These are phyloP conservation scores for Semnornis frantzii DNA, from an alignment of 2,113 vertebrate species.

Conservation along the genomic window DNA sequence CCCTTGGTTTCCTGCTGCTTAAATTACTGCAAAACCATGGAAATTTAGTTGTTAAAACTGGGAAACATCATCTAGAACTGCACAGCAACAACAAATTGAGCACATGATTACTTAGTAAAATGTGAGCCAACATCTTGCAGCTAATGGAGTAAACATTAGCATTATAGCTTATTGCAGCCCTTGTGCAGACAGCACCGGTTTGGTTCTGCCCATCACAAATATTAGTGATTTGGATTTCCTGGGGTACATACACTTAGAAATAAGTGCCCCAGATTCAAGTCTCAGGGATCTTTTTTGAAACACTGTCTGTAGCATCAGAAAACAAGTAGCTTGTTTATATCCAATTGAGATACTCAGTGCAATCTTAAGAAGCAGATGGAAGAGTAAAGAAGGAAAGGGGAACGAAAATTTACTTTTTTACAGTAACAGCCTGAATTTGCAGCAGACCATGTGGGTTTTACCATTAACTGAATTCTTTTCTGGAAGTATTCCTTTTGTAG, in stretches of 20 bases:
- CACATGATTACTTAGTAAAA: conserved; percentile 55
- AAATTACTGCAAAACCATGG: conserved; percentile 16
- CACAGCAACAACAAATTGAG: conserved; percentile 6
- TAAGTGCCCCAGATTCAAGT: background rate
- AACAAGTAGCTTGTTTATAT: background rate
- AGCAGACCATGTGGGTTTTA: background rate
- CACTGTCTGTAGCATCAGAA: background rate
- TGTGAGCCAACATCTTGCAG: conserved; percentile 30
- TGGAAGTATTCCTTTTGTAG: background rate
- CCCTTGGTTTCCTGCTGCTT: conserved; percentile 9
- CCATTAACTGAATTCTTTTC: background rate
- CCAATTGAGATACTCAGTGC: background rate
- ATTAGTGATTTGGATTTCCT: background rate
- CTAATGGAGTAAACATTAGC: conserved; percentile 20
- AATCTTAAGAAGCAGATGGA: background rate
- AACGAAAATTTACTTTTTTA: background rate
- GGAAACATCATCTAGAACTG: conserved; percentile 24
- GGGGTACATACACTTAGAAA: background rate
- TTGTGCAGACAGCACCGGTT: background rate
- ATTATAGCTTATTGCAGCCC: background rate
- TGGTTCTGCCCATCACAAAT: background rate
- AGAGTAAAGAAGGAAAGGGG: background rate
- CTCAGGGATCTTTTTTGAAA: background rate
- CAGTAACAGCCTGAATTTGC: background rate
- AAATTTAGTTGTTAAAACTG: conserved; percentile 42